phyloP scores from a whole-genome alignment of 2,888 invertebrate species.

The Emmelina monodactyla region DNA sequence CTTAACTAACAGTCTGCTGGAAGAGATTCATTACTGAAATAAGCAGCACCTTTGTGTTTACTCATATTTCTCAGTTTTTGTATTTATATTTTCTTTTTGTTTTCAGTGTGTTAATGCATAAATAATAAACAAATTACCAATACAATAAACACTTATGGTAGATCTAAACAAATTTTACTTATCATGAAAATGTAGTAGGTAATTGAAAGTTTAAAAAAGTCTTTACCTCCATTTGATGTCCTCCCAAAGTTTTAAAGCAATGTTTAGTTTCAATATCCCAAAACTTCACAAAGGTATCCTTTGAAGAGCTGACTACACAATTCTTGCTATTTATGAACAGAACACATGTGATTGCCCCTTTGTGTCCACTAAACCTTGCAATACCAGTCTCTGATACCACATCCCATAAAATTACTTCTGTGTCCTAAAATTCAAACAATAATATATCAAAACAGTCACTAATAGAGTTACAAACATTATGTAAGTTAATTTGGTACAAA shows the following conservation, averaged over 20 bases:
- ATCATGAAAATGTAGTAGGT: neutral
- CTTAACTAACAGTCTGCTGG: no score
- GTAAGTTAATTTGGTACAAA: neutral
- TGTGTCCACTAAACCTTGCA: slow-evolving; percentile 90
- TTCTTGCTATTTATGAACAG: slow-evolving; percentile 75
- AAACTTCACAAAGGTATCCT: slow-evolving; percentile 95
- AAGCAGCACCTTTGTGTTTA: no score
- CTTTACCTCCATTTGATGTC: slow-evolving; percentile 82
- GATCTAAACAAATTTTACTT: no score
- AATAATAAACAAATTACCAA: no score
- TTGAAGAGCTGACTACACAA: slow-evolving; percentile 82
- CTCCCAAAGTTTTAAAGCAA: slow-evolving; percentile 94
- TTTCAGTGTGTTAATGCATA: no score
- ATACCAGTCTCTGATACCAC: slow-evolving; percentile 90
- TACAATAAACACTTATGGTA: no score
- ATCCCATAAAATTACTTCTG: slow-evolving; percentile 95
- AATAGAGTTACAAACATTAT: neutral
- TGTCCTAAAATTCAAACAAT: slow-evolving; percentile 70
- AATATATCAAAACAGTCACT: neutral
- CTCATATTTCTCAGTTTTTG: no score
- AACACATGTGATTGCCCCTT: slow-evolving; percentile 85
- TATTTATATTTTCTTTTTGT: no score
- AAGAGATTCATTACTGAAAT: no score
- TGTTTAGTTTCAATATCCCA: slow-evolving; percentile 96
- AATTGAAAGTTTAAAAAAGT: neutral